phyloP scores from a whole-genome alignment of 2,113 vertebrate genomes.

The Nyctereutes procyonoides region DNA sequence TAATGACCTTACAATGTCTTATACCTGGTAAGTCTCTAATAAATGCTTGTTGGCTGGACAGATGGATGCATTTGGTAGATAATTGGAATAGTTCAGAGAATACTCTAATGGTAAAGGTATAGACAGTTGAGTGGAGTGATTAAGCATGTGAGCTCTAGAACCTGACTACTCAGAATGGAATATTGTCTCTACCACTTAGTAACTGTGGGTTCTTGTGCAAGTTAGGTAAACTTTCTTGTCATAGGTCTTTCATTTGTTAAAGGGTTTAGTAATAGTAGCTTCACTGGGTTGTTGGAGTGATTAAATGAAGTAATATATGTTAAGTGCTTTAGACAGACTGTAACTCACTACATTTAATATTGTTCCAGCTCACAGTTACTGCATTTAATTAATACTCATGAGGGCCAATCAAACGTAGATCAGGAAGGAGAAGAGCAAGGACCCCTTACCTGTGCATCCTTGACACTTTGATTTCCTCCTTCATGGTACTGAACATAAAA shows the following conservation, averaged over 20 bases:
- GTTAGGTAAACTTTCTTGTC: not conserved
- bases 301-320: not conserved
- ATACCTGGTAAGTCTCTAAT: not conserved
- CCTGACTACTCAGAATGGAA: not conserved
- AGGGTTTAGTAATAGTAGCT: not conserved
- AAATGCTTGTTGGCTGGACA: not conserved
- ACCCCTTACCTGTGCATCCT: not conserved
- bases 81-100: not conserved
- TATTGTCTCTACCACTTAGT: not conserved
- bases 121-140: not conserved
- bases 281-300: not conserved
- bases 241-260: conserved; percentile 10
- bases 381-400: not conserved
- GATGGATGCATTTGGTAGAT: not conserved
- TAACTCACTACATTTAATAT: not conserved
- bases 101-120: not conserved
- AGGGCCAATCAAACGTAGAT: not conserved
- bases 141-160: not conserved
- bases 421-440: not conserved
- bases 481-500: not conserved
- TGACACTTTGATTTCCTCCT: not conserved
- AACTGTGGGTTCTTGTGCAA: not conserved
- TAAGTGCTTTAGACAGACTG: not conserved
- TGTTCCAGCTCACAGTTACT: not conserved
- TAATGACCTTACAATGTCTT: not conserved